Evolutionary conservation across 2,888 invertebrate species (phyloP), one percentile per base, ranked within the genome.

Genomic region (Leptopilina myrica): DNA sequence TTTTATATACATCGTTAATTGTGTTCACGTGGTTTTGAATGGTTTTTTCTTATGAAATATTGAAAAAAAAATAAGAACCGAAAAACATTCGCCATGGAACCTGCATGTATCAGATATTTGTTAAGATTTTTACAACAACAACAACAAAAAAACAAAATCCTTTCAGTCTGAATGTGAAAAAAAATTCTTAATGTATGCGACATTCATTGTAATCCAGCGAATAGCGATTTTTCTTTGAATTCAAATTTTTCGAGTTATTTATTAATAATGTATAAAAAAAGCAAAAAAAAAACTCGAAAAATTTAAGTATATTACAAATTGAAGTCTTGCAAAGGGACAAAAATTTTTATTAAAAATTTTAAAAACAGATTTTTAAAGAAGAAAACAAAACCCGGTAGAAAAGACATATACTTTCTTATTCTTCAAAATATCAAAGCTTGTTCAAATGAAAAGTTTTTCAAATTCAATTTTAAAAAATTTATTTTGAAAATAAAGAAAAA

Each of bases 1-100:
- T 85, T 85, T 86, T 85, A 82, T 85, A 85, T 86, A 86, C 86
- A 85, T 84, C 82, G 83, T 84, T 85, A 82, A 83, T 84, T 83
- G 83, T 81, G 82, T 78, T 80, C 82, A 82, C 79, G 81, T 82
- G 81, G 79, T 82, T 84, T 82, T 80, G 78, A 76, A 81, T 62
- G 62, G 15, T 62, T 79, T 85, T 79, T 76, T 79, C 53, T 66
- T 26, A 14, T 78, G 12, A 75, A 9, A 49, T 49, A 49, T 46
- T 46, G 9, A 20, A 20, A 20, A 20, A 9, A 46, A 46, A 11
- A 49, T 49, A 49, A 49, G 49, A 49, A 49, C 15, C 67, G 53
- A n/a, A 43, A 76, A 46, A 15, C 20, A 56, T 46, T 40, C 53
- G n/a, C 64, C 43, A 78, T 14, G 43, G 14, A 66, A 76, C 77